Percentiles rank a stretch among this genome's conserved stretches.
These are phyloP conservation scores for Ditylenchus dipsaci DNA, from an alignment of 1,140 invertebrate species.

Conservation along the genomic window DNA sequence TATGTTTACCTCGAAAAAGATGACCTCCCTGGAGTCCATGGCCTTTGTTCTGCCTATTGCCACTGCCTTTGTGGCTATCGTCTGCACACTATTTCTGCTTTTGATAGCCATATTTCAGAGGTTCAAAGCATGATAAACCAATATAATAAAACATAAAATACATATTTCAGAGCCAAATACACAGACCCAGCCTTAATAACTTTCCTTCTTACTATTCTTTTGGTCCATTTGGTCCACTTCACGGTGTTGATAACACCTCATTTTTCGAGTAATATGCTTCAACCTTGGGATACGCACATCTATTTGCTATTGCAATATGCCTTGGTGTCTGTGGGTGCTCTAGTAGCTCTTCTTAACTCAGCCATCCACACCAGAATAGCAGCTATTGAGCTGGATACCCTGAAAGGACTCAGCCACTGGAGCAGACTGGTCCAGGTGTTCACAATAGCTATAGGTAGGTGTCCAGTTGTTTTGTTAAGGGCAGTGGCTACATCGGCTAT, in stretches of 20 bases:
- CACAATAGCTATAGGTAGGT: conserved; percentile 24
- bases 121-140: not conserved
- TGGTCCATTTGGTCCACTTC: conserved; percentile 25
- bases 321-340: conserved; percentile 15
- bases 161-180: conserved; percentile 5
- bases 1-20: conserved; percentile 23
- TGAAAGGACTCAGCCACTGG: not conserved
- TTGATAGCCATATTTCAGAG: conserved; percentile 24
- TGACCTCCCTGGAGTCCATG: not conserved
- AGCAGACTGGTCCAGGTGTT: conserved; percentile 10
- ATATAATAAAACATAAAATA: not conserved
- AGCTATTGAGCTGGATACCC: conserved; percentile 14
- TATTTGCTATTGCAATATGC: conserved; percentile 32
- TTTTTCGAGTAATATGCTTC: not conserved
- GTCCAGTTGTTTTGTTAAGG: not conserved
- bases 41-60: conserved; percentile 23
- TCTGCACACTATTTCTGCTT: conserved; percentile 32
- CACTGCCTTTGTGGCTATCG: conserved; percentile 16
- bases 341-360: conserved; percentile 31
- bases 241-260: conserved; percentile 14
- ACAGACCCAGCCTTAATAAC: conserved; percentile 19
- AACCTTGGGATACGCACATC: conserved; percentile 3
- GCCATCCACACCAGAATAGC: conserved; percentile 28
- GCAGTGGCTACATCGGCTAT: not conserved
- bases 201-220: conserved; percentile 13